phyloP scores from a whole-genome alignment of 2,797 vertebrate species.

The Oceanodroma leucorhoa region DNA sequence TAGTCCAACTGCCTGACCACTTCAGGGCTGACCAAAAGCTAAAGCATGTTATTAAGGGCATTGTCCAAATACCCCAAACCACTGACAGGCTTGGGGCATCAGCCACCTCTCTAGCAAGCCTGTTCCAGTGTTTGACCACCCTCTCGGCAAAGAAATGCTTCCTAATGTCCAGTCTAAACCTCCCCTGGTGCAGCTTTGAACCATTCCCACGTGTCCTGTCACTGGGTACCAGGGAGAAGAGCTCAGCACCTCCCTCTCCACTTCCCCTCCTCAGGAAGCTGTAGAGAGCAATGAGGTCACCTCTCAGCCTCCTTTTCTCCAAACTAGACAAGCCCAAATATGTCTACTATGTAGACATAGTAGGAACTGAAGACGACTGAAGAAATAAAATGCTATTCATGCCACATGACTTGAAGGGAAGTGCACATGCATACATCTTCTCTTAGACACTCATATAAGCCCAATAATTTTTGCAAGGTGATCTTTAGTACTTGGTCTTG shows the following conservation, averaged over 20 bases:
- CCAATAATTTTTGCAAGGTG: not conserved
- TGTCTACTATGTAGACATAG: not conserved
- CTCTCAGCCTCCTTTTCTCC: not conserved
- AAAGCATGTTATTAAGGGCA: not conserved
- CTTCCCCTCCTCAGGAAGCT: not conserved
- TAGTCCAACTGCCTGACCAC: not conserved
- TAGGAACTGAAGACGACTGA: not conserved
- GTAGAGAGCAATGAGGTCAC: not conserved
- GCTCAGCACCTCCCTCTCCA: not conserved
- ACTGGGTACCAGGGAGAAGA: not conserved
- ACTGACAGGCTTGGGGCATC: not conserved
- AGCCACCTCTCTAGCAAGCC: not conserved
- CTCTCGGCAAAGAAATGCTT: not conserved
- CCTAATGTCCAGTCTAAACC: not conserved
- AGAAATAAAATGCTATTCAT: not conserved
- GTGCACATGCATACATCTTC: no score
- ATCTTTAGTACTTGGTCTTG: not conserved
- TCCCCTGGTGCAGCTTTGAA: not conserved
- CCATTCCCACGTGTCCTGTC: accelerated
- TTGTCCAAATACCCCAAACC: not conserved
- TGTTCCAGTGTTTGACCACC: not conserved
- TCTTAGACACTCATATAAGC: not conserved
- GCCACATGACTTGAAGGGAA: not conserved
- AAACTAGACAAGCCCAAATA: not conserved
- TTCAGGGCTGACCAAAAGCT: not conserved